Evolutionary conservation across 2,113 vertebrate species (phyloP).

Genomic region (Clupea harengus): DNA sequence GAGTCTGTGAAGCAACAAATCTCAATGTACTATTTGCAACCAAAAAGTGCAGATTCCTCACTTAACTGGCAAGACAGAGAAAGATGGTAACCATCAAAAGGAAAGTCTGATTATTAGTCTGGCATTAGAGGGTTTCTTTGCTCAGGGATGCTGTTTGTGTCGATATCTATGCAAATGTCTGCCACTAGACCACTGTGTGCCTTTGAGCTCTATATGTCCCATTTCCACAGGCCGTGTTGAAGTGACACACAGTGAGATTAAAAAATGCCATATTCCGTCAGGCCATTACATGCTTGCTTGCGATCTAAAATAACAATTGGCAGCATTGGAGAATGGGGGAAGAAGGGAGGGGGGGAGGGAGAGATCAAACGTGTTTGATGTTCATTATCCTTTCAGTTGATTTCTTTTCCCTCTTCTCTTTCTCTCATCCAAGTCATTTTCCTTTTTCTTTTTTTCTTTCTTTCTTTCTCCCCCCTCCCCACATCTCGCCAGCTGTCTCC

Average conservation of each 20-base stretch:
- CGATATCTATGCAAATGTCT: constrained; percentile 48
- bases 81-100: neutral
- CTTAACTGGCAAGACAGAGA: neutral
- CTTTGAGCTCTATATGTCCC: neutral
- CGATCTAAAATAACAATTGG: constrained; percentile 63
- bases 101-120: neutral
- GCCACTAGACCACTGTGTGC: constrained; percentile 32
- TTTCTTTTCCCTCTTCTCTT: constrained; percentile 45
- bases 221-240: neutral
- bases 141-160: neutral
- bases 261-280: constrained; percentile 59
- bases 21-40: neutral
- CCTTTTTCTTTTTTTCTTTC: neutral
- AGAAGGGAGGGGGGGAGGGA: neutral
- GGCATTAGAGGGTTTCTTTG: neutral
- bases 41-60: neutral
- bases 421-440: constrained; percentile 38
- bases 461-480: constrained; percentile 24
- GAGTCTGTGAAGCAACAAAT: neutral
- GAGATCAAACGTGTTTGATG: constrained; percentile 61
- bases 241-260: constrained; percentile 49
- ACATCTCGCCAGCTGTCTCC: constrained; percentile 46
- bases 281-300: constrained; percentile 73
- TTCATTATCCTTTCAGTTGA: constrained; percentile 67
- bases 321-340: constrained; percentile 18